phyloP scores from a whole-genome alignment of 35 echinoderm and acorn worm genomes.

The Patiria miniata region DNA sequence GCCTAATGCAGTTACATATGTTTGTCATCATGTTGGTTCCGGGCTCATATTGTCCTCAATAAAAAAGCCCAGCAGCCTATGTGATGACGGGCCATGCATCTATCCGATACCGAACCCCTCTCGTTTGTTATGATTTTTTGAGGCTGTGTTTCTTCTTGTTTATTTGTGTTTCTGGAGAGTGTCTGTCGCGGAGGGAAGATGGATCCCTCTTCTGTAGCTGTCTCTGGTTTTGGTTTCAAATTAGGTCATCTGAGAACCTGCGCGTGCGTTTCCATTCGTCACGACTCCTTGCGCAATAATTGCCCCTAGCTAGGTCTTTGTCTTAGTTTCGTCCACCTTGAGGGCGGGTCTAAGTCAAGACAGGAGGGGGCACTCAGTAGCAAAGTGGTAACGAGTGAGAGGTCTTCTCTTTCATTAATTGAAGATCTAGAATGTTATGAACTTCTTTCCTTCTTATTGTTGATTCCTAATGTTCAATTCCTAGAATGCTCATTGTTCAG shows the following conservation, averaged over 20 bases:
- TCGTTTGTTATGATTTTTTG: too few relatives aligned
- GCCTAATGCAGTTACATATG: background rate
- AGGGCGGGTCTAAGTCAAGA: too few relatives aligned
- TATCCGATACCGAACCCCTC: too few relatives aligned
- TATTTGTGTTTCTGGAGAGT: background rate
- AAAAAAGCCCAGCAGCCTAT: background rate
- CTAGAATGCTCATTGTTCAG: too few relatives aligned
- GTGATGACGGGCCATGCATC: background rate
- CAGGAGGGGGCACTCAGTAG: too few relatives aligned
- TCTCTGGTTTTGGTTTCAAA: too few relatives aligned
- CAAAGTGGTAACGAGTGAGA: too few relatives aligned
- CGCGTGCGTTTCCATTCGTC: background rate
- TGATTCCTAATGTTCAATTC: too few relatives aligned
- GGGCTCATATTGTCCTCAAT: background rate
- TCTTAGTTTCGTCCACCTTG: background rate
- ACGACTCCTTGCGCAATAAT: background rate
- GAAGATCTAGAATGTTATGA: too few relatives aligned
- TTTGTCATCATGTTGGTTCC: background rate
- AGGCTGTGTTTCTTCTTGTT: background rate
- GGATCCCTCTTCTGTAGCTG: slow-evolving; percentile 1
- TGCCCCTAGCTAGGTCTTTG: background rate
- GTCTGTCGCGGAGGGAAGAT: background rate
- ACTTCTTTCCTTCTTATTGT: too few relatives aligned
- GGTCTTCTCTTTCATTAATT: too few relatives aligned
- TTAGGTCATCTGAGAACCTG: too few relatives aligned